phyloP scores from a whole-genome alignment of 1,140 invertebrate genomes.

The Patella vulgata region DNA sequence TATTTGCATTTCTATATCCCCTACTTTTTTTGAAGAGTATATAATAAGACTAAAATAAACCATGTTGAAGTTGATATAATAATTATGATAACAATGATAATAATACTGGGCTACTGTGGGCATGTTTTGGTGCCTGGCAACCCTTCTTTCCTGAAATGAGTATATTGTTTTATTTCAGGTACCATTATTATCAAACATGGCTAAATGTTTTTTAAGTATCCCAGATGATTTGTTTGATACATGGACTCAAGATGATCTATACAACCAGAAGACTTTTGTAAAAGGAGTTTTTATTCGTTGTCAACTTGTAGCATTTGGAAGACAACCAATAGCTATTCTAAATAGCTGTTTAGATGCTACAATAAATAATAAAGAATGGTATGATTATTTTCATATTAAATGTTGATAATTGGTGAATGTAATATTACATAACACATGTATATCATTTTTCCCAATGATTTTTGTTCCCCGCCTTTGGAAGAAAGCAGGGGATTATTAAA shows the following conservation, averaged over 20 bases:
- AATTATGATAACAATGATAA: too few species aligned
- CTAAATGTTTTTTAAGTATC: conserved; percentile 51
- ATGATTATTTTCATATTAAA: conserved; percentile 8
- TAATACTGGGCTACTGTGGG: too few species aligned
- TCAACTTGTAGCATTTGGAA: conserved; percentile 50
- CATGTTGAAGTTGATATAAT: too few species aligned
- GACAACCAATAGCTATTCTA: conserved; percentile 51
- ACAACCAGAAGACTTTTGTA: conserved; percentile 14
- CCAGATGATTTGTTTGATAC: conserved; percentile 53
- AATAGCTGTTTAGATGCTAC: conserved; percentile 56
- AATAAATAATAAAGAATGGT: conserved; percentile 43
- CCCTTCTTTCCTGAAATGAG: too few species aligned
- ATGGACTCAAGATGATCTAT: conserved; percentile 47
- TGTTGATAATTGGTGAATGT: background rate
- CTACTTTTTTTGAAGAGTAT: too few species aligned
- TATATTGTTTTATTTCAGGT: conserved; percentile 14
- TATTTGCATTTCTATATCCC: too few species aligned
- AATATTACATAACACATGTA: too few species aligned
- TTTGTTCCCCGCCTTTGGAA: too few species aligned
- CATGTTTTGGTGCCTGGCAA: too few species aligned
- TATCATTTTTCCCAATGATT: background rate
- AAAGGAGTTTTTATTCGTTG: conserved; percentile 50
- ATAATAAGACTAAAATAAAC: too few species aligned
- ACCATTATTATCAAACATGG: conserved; percentile 23
- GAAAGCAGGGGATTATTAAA: too few species aligned